Evolutionary conservation across 2,797 vertebrate genomes (phyloP).

Genomic region (Cyclopterus lumpus): DNA sequence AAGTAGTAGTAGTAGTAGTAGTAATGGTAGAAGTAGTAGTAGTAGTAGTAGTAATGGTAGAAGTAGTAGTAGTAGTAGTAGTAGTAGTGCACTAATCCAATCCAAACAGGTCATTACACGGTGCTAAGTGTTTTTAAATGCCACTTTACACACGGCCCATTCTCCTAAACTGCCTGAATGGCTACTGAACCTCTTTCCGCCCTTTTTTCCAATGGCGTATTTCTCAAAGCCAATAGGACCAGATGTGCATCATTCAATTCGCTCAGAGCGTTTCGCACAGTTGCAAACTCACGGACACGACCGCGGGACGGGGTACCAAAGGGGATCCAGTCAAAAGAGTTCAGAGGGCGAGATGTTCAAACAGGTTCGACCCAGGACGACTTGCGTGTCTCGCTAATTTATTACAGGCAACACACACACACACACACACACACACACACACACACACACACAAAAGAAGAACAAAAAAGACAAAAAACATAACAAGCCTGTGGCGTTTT

Average conservation of each 20-base stretch:
- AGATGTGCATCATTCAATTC: constrained; percentile 47
- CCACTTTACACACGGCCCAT: constrained; percentile 19
- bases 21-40: too few relatives aligned
- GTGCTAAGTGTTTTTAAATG: constrained; percentile 24
- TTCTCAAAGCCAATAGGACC: constrained; percentile 32
- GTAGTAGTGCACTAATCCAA: constrained; percentile 13
- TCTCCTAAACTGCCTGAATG: constrained; percentile 26
- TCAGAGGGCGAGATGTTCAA: constrained; percentile 41
- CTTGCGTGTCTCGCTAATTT: constrained; percentile 43
- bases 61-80: neutral
- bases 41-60: too few relatives aligned
- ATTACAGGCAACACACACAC: constrained; percentile 27
- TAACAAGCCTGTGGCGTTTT: constrained; percentile 52
- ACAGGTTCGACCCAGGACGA: constrained; percentile 39
- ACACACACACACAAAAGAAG: constrained; percentile 9
- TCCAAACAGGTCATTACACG: constrained; percentile 44
- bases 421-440: neutral
- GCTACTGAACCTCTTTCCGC: neutral
- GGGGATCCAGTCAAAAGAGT: constrained; percentile 26
- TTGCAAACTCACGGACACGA: constrained; percentile 28
- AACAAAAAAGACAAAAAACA: constrained; percentile 46
- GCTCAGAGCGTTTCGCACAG: constrained; percentile 31
- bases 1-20: too few relatives aligned
- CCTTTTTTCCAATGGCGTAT: constrained; percentile 10
- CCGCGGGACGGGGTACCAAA: constrained; percentile 28